Evolutionary conservation across 2,888 invertebrate genomes (phyloP), one percentile per base, ranked within the genome.

Genomic region (Brenthis hecate): DNA sequence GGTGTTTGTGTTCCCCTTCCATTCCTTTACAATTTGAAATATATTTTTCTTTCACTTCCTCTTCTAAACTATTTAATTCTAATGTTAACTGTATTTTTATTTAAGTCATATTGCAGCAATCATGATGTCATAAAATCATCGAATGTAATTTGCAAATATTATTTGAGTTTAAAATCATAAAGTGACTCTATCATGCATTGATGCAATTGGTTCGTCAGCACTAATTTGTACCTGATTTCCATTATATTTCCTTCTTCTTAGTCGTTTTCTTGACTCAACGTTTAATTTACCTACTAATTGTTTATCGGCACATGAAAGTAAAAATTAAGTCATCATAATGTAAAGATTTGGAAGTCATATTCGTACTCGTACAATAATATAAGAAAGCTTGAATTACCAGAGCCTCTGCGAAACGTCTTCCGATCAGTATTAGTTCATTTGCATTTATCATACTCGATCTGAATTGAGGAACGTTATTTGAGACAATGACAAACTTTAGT

Each of bases 271-370:
- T 81, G 79, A 76, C 77, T 84, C 75, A 80, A 79, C 75, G 80
- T 72, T 82, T 73, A 78, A 77, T 83, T 80, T 74, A 19, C 19
- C 19, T 19, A 80, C 77, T 80, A 87, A 86, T 88, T 89, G 92
- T 92, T 92, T 92, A 92, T 92, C 85, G 87, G 92, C 92, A 92
- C 92, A 92, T 92, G 92, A 90, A 91, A 88, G 89, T 91, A 88
- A 86, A 79, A 62, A 64, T 58, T 76, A 78, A 78, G 69, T 73
- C 78, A 79, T 77, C 80, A 76, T 81, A 77, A 80, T 78, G 73
- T 76, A 75, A 72, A 74, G n/a, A 60, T 78, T 73, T 69, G 72
- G 68, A 76, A 78, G 75, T 74, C 47, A 64, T 64, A 66, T n/a
- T 58, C 56, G 70, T 80, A 81, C 79, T 58, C 56, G 70, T 80